A percentile compares a stretch with the other conserved stretches of the same genome.
Evolutionary conservation across 2,888 invertebrate genomes (phyloP).

Genomic region (Phrixothrix hirtus): DNA sequence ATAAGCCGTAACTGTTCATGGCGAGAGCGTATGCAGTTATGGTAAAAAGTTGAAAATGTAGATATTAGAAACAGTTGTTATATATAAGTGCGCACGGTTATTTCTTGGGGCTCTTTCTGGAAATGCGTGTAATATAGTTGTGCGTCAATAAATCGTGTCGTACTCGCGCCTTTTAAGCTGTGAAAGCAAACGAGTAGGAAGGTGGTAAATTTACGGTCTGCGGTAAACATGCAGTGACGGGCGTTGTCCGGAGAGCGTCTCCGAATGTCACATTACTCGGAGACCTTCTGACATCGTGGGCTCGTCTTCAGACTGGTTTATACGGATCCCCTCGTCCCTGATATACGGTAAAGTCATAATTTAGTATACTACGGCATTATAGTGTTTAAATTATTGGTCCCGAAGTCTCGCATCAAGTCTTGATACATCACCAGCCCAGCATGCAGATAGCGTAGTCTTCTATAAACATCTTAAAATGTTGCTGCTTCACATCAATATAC

Average conservation of each 20-base stretch:
- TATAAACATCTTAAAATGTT: conserved; percentile 39
- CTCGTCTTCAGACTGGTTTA: conserved; percentile 35
- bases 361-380: conserved; percentile 39
- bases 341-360: conserved; percentile 32
- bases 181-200: conserved; percentile 29
- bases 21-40: too few species aligned
- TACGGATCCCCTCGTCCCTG: conserved; percentile 21
- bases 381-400: conserved; percentile 42
- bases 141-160: conserved; percentile 21
- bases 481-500: conserved; percentile 33
- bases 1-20: too few species aligned
- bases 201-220: conserved; percentile 29
- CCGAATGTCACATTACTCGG: conserved; percentile 34
- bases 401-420: conserved; percentile 38
- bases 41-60: neutral
- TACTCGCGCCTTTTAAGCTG: conserved; percentile 28
- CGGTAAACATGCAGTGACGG: conserved; percentile 28
- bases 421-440: conserved; percentile 40
- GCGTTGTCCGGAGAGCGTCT: conserved; percentile 31
- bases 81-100: conserved; percentile 13
- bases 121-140: conserved; percentile 23
- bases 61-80: conserved; percentile 4
- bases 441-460: conserved; percentile 33
- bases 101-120: conserved; percentile 15
- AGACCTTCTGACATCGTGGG: conserved; percentile 30